Conservation (phyloP, 2,888 invertebrate genomes). For the Caenorhabditis wallacei region DNA sequence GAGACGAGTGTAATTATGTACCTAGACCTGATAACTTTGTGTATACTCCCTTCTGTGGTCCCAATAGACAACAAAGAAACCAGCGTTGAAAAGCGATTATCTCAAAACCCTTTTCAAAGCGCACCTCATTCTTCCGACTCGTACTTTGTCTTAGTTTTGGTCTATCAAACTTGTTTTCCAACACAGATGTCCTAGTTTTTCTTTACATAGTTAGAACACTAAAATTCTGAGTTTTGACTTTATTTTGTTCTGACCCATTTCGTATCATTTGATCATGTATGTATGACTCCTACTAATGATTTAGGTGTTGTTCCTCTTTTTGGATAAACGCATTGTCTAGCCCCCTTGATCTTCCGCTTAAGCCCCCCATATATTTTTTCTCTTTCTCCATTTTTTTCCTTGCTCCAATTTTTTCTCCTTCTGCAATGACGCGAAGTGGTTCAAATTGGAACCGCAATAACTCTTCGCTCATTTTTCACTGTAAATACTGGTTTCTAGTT, state of each 20-base stretch:
- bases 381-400: constrained; percentile 4
- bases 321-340: not conserved
- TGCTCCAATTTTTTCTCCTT: not conserved
- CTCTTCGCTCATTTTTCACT: constrained; percentile 52
- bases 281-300: constrained; percentile 15
- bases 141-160: constrained; percentile 34
- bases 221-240: not conserved
- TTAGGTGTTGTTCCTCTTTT: constrained; percentile 8
- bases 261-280: not conserved
- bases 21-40: constrained; percentile 40
- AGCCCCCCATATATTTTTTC: not conserved
- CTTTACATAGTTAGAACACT: not conserved
- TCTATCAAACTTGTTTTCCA: constrained; percentile 7
- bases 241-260: not conserved
- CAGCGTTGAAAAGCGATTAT: constrained; percentile 46
- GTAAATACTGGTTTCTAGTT: constrained; percentile 36
- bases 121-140: constrained; percentile 18
- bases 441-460: constrained; percentile 39
- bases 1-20: constrained; percentile 43
- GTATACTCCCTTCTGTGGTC: constrained; percentile 20
- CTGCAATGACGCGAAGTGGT: constrained; percentile 36
- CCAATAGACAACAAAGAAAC: constrained; percentile 48
- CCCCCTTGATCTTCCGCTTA: not conserved
- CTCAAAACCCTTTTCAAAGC: constrained; percentile 32
- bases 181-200: not conserved